Conservation (phyloP, 2,113 vertebrate genomes). For the Saiga tatarica region DNA sequence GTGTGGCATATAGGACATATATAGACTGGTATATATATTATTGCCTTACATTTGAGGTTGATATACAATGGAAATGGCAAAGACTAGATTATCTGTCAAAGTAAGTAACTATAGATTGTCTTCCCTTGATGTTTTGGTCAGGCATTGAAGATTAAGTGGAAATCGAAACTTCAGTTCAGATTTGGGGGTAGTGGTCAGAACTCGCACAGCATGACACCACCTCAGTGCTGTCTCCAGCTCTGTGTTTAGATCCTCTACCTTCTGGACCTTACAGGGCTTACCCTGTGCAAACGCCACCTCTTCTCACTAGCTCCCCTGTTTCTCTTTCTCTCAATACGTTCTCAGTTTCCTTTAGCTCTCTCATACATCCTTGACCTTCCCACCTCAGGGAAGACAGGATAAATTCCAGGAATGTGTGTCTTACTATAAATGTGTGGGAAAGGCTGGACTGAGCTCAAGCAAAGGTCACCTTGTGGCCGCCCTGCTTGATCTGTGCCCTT, state of each 20-base stretch:
- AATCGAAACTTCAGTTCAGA: background rate
- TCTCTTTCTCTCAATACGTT: background rate
- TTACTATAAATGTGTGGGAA: background rate
- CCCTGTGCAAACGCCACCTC: background rate
- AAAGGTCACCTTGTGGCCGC: constrained; percentile 25
- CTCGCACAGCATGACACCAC: background rate
- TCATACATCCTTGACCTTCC: background rate
- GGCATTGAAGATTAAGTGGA: background rate
- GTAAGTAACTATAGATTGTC: background rate
- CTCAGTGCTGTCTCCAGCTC: background rate
- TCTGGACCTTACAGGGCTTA: background rate
- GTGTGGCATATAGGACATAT: background rate
- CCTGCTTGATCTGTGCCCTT: background rate
- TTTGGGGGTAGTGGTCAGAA: background rate
- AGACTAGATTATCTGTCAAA: background rate
- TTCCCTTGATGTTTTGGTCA: background rate
- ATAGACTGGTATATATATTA: background rate
- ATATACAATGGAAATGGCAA: background rate
- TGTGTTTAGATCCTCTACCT: background rate
- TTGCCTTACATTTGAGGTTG: background rate
- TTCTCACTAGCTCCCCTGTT: background rate
- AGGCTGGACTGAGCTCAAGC: background rate
- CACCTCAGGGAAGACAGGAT: background rate
- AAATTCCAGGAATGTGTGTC: constrained; percentile 5
- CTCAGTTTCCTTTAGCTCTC: background rate